These are phyloP conservation scores for Allophyes oxyacanthae DNA, from an alignment of 2,888 invertebrate genomes.

Conservation along the genomic window DNA sequence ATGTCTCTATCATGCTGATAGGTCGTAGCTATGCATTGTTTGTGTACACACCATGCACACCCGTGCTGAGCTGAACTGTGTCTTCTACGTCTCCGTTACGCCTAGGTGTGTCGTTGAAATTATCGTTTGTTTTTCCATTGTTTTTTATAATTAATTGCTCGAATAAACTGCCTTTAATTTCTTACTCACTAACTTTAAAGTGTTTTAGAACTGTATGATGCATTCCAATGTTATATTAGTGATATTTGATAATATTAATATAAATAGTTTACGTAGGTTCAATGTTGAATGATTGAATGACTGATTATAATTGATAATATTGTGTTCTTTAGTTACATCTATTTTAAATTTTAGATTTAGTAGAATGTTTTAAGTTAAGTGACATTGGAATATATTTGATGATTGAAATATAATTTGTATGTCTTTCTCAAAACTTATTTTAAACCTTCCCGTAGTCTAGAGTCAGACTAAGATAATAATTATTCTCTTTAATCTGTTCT, in stretches of 20 bases:
- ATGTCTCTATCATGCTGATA: no score
- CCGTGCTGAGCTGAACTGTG: no score
- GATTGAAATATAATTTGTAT: conserved; percentile 35
- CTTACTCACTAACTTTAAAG: conserved; percentile 5
- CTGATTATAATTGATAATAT: conserved; percentile 63
- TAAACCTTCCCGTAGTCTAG: neutral
- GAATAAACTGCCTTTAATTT: conserved; percentile 24
- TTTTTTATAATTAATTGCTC: neutral
- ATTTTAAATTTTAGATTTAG: conserved; percentile 46
- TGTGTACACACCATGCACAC: no score
- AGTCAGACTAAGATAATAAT: no score
- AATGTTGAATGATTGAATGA: conserved; percentile 62
- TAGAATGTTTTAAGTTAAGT: conserved; percentile 29
- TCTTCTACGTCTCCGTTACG: no score
- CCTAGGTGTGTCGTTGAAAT: neutral
- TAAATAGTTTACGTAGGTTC: conserved; percentile 28
- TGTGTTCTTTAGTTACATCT: conserved; percentile 56
- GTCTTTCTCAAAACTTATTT: conserved; percentile 10
- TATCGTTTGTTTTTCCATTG: neutral
- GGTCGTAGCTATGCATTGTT: no score
- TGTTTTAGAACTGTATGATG: conserved; percentile 10
- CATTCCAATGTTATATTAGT: conserved; percentile 43
- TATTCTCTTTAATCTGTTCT: no score
- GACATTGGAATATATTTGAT: conserved; percentile 47
- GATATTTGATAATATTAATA: conserved; percentile 37